phyloP scores from a whole-genome alignment of 2,113 vertebrate species.

The Macrotis lagotis region DNA sequence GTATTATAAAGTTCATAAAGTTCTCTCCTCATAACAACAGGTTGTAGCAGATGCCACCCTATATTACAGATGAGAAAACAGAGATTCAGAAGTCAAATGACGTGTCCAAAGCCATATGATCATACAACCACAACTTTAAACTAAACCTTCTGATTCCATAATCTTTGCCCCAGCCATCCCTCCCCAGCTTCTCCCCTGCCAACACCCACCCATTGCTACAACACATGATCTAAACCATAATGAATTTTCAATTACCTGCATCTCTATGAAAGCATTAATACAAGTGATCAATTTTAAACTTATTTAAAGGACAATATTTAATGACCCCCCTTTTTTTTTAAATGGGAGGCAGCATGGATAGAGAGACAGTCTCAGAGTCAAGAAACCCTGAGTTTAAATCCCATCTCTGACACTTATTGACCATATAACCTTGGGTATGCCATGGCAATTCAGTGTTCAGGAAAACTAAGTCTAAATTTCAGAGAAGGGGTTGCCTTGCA shows the following conservation, averaged over 20 bases:
- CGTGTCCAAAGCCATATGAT: not conserved
- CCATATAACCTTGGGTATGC: not conserved
- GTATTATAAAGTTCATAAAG: not conserved
- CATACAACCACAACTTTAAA: not conserved
- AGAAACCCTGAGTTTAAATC: not conserved
- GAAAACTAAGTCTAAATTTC: not conserved
- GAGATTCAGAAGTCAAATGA: not conserved
- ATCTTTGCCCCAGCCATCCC: too few relatives aligned
- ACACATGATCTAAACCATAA: slow-evolving; percentile 38
- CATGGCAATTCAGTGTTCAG: not conserved
- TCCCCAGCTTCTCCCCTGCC: too few relatives aligned
- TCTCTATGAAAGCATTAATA: slow-evolving; percentile 33
- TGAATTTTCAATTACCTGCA: slow-evolving; percentile 29
- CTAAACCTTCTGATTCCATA: not conserved
- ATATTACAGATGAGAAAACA: not conserved
- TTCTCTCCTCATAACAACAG: not conserved
- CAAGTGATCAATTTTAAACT: slow-evolving; percentile 34
- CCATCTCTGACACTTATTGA: not conserved
- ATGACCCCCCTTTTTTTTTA: slow-evolving; percentile 29
- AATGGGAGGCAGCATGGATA: not conserved
- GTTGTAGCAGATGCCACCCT: not conserved
- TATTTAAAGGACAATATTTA: slow-evolving; percentile 45
- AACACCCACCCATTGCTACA: not conserved
- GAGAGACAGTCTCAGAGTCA: not conserved
- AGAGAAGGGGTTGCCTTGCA: not conserved